Evolutionary conservation across 2,888 invertebrate genomes (phyloP).

Genomic region (Nymphalis urticae): DNA sequence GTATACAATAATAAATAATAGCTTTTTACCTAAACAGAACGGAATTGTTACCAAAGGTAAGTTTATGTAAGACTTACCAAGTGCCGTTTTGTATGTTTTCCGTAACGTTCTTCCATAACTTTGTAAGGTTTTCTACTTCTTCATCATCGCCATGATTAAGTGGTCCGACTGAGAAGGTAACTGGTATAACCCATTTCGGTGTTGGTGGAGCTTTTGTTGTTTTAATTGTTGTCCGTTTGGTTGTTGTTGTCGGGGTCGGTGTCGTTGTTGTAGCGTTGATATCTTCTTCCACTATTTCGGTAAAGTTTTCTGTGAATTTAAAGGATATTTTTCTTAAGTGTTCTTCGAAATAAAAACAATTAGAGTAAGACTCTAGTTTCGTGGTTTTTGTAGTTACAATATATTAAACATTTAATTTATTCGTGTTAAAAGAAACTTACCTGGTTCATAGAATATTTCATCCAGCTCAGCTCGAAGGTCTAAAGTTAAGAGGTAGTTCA

Average conservation of each 20-base stretch:
- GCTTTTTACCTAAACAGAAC: no score
- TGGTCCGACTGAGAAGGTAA: conserved; percentile 87
- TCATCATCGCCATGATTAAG: conserved; percentile 70
- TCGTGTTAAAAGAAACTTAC: conserved; percentile 41
- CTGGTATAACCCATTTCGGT: conserved; percentile 88
- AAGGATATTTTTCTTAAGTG: no score
- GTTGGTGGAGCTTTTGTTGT: conserved; percentile 57
- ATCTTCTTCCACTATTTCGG: conserved; percentile 68
- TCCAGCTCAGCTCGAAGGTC: conserved; percentile 70
- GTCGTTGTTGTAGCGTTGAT: conserved; percentile 62
- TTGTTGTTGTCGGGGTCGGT: conserved; percentile 53
- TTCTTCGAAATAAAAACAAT: no score
- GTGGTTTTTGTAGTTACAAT: no score
- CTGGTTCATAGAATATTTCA: conserved; percentile 70
- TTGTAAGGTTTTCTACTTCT: conserved; percentile 60
- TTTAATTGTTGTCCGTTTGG: conserved; percentile 45
- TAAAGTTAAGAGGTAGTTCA: conserved; percentile 64
- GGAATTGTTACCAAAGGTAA: background rate
- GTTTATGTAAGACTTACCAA: conserved; percentile 52
- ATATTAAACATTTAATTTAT: no score
- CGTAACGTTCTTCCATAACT: conserved; percentile 56
- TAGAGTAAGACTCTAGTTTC: no score
- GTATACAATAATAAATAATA: no score
- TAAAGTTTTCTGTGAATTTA: conserved; percentile 68
- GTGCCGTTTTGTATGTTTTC: conserved; percentile 63